phyloP scores from a whole-genome alignment of 2,113 vertebrate species.

The Rhinoderma darwinii region DNA sequence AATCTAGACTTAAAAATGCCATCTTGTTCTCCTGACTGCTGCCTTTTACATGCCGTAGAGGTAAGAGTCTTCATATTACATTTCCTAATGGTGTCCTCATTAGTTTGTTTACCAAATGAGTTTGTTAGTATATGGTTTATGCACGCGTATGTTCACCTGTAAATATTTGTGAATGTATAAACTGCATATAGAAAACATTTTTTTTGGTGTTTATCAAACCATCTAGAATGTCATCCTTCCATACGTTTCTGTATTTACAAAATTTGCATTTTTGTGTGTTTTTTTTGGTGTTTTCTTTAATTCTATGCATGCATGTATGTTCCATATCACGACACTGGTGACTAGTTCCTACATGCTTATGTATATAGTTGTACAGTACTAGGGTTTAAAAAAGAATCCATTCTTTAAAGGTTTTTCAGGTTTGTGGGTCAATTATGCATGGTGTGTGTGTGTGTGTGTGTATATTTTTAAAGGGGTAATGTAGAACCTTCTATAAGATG shows the following conservation, averaged over 20 bases:
- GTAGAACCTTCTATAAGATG: not conserved
- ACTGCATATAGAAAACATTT: not conserved
- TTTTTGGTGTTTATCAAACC: not conserved
- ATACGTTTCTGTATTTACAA: not conserved
- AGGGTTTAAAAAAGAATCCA: not conserved
- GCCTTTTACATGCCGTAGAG: conserved; percentile 86
- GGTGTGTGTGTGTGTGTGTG: too few species aligned
- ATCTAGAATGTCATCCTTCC: not conserved
- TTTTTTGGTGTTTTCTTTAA: too few species aligned
- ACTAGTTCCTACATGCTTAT: too few species aligned
- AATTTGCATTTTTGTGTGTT: too few species aligned
- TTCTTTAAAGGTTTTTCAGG: not conserved
- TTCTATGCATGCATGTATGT: conserved; percentile 29
- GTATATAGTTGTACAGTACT: not conserved
- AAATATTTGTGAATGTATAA: conserved; percentile 11
- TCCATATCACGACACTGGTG: not conserved
- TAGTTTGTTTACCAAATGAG: not conserved
- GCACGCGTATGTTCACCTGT: conserved; percentile 13
- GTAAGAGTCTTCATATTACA: conserved; percentile 74
- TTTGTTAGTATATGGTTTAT: not conserved
- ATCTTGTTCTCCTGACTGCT: conserved; percentile 89
- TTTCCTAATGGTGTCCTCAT: conserved; percentile 33
- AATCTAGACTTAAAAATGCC: conserved; percentile 83
- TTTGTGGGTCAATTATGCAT: not conserved
- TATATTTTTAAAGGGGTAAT: conserved; percentile 13